Conservation (phyloP, 2,797 vertebrate species). For the Dallia pectoralis region DNA sequence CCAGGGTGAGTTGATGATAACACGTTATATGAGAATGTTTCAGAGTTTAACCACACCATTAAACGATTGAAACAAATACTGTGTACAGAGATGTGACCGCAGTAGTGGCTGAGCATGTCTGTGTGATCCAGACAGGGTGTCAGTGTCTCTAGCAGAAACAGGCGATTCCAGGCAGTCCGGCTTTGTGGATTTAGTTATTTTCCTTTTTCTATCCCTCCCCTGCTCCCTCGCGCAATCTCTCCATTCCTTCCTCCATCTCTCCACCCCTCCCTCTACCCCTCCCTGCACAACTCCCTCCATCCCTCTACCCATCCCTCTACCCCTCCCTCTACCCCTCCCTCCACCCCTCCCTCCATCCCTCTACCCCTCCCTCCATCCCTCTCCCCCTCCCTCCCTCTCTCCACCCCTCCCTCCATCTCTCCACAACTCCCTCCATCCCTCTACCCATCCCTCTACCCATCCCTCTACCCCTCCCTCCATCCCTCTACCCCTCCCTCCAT, state of each 20-base stretch:
- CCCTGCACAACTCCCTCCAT: too few species aligned
- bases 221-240: too few species aligned
- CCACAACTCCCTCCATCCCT: too few species aligned
- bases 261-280: neutral
- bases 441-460: too few species aligned
- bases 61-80: constrained; percentile 14
- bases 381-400: too few species aligned
- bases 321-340: too few species aligned
- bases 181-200: neutral
- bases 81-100: neutral
- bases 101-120: neutral
- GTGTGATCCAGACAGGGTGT: constrained; percentile 17
- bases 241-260: constrained; percentile 9
- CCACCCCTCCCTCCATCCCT: too few species aligned
- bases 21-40: neutral
- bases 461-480: too few species aligned
- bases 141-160: constrained; percentile 12
- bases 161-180: constrained; percentile 15
- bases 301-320: too few species aligned
- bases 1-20: neutral
- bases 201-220: constrained; percentile 12
- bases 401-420: too few species aligned
- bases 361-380: constrained; percentile 17
- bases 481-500: too few species aligned
- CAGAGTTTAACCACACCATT: neutral